These are phyloP conservation scores for Poeciliopsis turrubarensis DNA, from an alignment of 2,113 vertebrate genomes.

Conservation along the genomic window DNA sequence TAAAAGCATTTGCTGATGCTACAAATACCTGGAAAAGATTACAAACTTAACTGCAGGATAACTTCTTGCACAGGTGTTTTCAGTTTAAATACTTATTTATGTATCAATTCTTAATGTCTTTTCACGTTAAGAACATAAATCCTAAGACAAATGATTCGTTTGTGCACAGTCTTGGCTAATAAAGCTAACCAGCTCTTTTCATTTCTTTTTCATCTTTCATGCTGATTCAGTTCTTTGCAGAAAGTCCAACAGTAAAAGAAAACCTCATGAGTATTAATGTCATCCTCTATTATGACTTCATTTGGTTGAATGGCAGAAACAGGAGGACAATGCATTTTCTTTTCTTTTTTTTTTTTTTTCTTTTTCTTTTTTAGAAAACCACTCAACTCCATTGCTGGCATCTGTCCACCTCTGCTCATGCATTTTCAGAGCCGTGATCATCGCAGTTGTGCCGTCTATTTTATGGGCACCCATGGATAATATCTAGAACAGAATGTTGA, in stretches of 20 bases:
- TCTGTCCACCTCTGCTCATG: slow-evolving; percentile 23
- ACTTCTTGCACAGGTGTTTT: slow-evolving; percentile 41
- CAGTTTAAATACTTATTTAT: background rate
- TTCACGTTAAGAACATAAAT: background rate
- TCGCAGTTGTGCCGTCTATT: slow-evolving; percentile 59
- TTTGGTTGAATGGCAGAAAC: slow-evolving; percentile 76
- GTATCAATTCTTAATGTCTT: background rate
- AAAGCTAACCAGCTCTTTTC: background rate
- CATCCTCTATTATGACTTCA: slow-evolving; percentile 67
- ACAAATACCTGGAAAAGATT: slow-evolving; percentile 29
- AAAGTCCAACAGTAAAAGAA: slow-evolving; percentile 56
- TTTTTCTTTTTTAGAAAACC: slow-evolving; percentile 52
- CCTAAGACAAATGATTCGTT: background rate
- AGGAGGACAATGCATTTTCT: slow-evolving; percentile 65
- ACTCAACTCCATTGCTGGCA: slow-evolving; percentile 65
- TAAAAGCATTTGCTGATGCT: background rate
- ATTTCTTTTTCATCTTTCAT: slow-evolving; percentile 13
- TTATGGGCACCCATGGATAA: slow-evolving; percentile 59
- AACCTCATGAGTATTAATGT: slow-evolving; percentile 70
- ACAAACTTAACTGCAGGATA: slow-evolving; percentile 46
- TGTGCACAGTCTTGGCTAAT: background rate
- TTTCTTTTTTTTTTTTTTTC: slow-evolving; percentile 1
- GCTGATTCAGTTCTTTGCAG: slow-evolving; percentile 55
- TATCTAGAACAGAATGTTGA: slow-evolving; percentile 66
- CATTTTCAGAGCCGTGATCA: slow-evolving; percentile 53